Evolutionary conservation across 1,140 invertebrate genomes (phyloP).

Genomic region (Spodoptera frugiperda): DNA sequence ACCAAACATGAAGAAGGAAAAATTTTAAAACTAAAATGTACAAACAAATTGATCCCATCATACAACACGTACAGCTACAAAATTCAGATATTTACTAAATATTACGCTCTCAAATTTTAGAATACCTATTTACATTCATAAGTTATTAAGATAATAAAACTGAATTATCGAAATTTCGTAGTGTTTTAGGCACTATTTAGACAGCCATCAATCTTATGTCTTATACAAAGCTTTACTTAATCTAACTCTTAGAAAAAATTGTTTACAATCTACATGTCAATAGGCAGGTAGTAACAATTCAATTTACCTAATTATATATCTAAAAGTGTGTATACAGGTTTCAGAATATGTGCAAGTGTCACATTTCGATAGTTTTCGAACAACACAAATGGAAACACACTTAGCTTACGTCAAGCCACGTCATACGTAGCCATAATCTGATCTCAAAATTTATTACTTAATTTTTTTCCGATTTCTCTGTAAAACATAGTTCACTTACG

Average conservation of each 20-base stretch:
- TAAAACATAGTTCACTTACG: constrained; percentile 25
- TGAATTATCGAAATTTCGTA: constrained; percentile 84
- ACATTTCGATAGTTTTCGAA: constrained; percentile 41
- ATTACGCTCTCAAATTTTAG: constrained; percentile 70
- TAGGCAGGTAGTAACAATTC: constrained; percentile 83
- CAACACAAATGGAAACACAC: background rate
- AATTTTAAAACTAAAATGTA: constrained; percentile 56
- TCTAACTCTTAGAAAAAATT: constrained; percentile 72
- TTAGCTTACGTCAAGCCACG: constrained; percentile 16
- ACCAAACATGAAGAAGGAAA: constrained; percentile 18
- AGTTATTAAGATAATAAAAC: constrained; percentile 79
- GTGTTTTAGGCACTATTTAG: constrained; percentile 86
- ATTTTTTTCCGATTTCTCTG: constrained; percentile 17
- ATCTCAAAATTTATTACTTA: constrained; percentile 33
- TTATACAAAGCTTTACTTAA: constrained; percentile 83
- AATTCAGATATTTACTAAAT: constrained; percentile 70
- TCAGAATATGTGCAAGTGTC: constrained; percentile 61
- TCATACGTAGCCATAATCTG: constrained; percentile 23
- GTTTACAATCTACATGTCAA: constrained; percentile 81
- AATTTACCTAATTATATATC: constrained; percentile 68
- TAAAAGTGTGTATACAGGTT: constrained; percentile 77
- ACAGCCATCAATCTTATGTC: constrained; percentile 85
- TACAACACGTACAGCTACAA: constrained; percentile 71
- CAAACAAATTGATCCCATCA: constrained; percentile 79
- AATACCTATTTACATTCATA: constrained; percentile 77